A percentile compares a stretch with the other conserved stretches of the same genome.
phyloP scores from a whole-genome alignment of 2,888 invertebrate species.

The Apomyelois bistriatella region DNA sequence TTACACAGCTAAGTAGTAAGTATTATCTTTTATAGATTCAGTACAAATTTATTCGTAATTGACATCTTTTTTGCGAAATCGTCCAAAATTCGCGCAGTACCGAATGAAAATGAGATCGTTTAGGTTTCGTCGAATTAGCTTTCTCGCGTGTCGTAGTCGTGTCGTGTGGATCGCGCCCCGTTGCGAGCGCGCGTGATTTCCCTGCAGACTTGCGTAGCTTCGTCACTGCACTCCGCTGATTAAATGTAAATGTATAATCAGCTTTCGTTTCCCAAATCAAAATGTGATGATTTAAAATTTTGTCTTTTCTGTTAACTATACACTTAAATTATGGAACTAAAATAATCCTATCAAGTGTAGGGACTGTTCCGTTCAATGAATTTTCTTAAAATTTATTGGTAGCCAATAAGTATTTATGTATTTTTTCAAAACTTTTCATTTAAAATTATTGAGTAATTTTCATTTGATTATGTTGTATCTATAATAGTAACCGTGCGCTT shows the following conservation, averaged over 20 bases:
- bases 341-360: too few species aligned
- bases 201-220: conserved; percentile 49
- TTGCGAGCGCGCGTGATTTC: conserved; percentile 44
- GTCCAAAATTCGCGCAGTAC: not conserved
- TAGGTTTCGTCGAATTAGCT: conserved; percentile 9
- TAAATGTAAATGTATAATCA: conserved; percentile 56
- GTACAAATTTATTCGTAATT: not conserved
- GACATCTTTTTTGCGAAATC: not conserved
- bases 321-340: too few species aligned
- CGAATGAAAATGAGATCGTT: conserved; percentile 12
- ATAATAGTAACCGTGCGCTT: too few species aligned
- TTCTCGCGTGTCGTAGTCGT: not conserved
- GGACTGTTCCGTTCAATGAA: too few species aligned
- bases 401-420: too few species aligned
- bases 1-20: too few species aligned
- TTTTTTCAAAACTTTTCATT: too few species aligned
- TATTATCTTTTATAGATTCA: not conserved
- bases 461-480: too few species aligned
- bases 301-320: too few species aligned
- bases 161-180: not conserved
- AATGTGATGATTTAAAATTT: not conserved
- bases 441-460: too few species aligned
- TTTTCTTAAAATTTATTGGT: too few species aligned
- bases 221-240: conserved; percentile 59
- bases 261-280: conserved; percentile 23